Base-by-base conservation (phyloP, 2,113 vertebrate genomes). In the Callopanchax toddi region DNA sequence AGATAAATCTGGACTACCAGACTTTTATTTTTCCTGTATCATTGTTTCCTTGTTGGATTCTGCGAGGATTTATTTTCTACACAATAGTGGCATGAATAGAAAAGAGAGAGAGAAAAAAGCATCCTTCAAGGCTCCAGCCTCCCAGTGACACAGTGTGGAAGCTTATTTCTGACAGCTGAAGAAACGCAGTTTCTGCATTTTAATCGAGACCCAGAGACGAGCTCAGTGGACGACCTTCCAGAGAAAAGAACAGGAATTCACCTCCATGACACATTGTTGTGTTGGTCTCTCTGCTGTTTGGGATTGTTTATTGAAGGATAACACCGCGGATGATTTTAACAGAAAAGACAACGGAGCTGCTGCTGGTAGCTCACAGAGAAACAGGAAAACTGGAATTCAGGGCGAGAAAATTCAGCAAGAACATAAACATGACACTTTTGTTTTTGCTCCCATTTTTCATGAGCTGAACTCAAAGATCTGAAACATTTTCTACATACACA, bases 191-290 rank as follows among this genome's bases (percentile, higher is more conserved):
- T 48, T 16, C 2, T 34, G 36, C 48, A 48, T 72, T 81, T 81
- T 62, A 73, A 75, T 78, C 68, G 64, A 84, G 46, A 84, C 61
- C 44, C 54, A 40, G 61, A 68, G 76, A 78, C 60, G 52, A 42
- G 75, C 44, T 56, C 51, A 71, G 46, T 43, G 37, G 54, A 73
- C 60, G 75, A 81, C 78, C 74, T 83, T 81, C 60, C 53, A 16
- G 46, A 60, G 37, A 37, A 32, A 25, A 66, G 63, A 74, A 71
- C 51, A 56, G 53, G 54, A 68, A 67, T 74, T 68, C 76, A 73
- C 66, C 60, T 55, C 61, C 49, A n/a, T 63, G 53, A 67, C 69
- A 53, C 4, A 21, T 44, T 60, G 58, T 44, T 58, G 50, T 25
- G 18, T 68, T 53, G 64, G 64, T 60, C 57, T 54, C 36, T 50